A percentile compares a stretch with the other conserved stretches of the same genome.
Evolutionary conservation across 2,113 vertebrate genomes (phyloP).

Genomic region (Gobius niger): DNA sequence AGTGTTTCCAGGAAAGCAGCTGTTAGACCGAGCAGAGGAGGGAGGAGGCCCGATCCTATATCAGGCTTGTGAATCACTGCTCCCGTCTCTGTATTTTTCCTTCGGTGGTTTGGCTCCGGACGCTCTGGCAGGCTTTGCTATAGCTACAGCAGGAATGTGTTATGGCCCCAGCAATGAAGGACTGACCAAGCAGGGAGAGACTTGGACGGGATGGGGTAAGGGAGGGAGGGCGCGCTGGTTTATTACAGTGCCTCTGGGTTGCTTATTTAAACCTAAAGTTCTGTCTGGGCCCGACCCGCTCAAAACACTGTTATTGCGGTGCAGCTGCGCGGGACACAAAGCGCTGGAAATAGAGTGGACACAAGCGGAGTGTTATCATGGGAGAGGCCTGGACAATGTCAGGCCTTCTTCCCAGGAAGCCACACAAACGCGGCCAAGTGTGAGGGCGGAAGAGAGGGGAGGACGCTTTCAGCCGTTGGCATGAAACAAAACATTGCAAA

Average conservation of each 20-base stretch:
- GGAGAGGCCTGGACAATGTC: constrained; percentile 63
- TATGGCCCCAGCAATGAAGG: constrained; percentile 50
- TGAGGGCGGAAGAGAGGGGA: constrained; percentile 38
- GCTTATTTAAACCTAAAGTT: constrained; percentile 72
- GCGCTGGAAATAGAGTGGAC: constrained; percentile 42
- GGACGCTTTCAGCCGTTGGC: constrained; percentile 38
- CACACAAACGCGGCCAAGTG: constrained; percentile 57
- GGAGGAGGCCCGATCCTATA: constrained; percentile 71
- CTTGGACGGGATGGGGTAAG: constrained; percentile 24
- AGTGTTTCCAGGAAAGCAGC: constrained; percentile 75
- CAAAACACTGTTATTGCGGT: constrained; percentile 68
- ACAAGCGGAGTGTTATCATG: constrained; percentile 33
- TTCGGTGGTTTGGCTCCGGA: constrained; percentile 62
- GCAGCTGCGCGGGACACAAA: constrained; percentile 69
- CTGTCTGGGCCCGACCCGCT: constrained; percentile 69
- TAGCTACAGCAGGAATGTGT: constrained; percentile 63
- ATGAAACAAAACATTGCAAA: neutral
- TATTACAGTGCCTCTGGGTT: constrained; percentile 68
- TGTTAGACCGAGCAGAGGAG: constrained; percentile 59
- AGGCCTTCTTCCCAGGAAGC: constrained; percentile 60
- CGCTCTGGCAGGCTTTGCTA: constrained; percentile 34
- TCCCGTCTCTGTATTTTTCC: constrained; percentile 74
- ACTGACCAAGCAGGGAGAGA: constrained; percentile 49
- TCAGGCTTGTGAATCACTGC: constrained; percentile 76
- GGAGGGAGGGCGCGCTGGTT: constrained; percentile 55